These are phyloP conservation scores for Donacobius atricapilla DNA, from an alignment of 2,113 vertebrate species.

Conservation along the genomic window DNA sequence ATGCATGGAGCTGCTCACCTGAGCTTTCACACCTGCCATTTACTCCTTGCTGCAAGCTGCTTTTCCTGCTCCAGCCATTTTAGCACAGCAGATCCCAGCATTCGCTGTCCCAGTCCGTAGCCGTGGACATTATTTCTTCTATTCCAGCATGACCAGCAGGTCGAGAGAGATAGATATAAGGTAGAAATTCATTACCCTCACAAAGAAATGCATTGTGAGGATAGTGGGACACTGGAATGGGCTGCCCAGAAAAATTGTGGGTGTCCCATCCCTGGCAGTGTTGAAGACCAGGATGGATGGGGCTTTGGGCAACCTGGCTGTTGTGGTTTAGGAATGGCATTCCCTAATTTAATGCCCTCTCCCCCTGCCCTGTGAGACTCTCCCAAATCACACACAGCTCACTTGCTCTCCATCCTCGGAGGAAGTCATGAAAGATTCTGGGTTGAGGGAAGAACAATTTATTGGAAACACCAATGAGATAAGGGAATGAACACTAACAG, in stretches of 20 bases:
- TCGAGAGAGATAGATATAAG: rapidly evolving
- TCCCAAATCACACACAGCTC: not conserved
- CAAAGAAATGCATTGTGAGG: too few species aligned
- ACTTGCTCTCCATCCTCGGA: too few species aligned
- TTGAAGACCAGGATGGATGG: not conserved
- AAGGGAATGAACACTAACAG: rapidly evolving
- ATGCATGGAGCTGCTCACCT: not conserved
- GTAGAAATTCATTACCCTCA: not conserved
- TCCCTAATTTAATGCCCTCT: not conserved
- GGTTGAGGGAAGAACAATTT: not conserved
- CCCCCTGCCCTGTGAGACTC: rapidly evolving
- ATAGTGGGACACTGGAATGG: not conserved
- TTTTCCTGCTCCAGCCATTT: not conserved
- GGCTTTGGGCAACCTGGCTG: not conserved
- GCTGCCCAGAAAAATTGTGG: not conserved
- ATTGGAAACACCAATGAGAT: not conserved
- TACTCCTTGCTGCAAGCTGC: not conserved
- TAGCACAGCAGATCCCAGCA: not conserved
- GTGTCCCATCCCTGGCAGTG: not conserved
- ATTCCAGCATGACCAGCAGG: not conserved
- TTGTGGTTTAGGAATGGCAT: not conserved
- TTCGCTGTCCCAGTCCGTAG: not conserved
- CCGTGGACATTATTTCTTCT: not conserved
- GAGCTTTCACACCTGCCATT: not conserved
- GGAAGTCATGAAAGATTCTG: not conserved